Base-by-base conservation (phyloP, 92 coral and sea anemone species). In the Porites lobata region DNA sequence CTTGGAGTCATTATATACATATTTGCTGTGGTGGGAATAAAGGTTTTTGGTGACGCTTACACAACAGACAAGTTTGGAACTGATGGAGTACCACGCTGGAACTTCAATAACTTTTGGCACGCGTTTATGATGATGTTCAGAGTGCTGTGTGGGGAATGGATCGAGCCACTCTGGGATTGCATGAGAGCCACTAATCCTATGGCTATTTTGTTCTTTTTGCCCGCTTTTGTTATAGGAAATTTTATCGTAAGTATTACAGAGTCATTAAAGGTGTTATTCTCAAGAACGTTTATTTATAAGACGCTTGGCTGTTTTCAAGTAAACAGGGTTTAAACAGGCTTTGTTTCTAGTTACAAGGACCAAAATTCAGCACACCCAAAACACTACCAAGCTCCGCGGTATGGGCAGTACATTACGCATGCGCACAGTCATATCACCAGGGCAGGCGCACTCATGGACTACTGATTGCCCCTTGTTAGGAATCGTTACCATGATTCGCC, bases 121-220 rank as follows among this genome's bases (percentile, higher is more conserved):
- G 92, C 98, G 58, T 90, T 93, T 58, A 93, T 95, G 98, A 92
- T 95, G 94, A 93, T 95, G 64, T 94, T 94, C 69, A 65, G 98
- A 78, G 91, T 94, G 58, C 53, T 94, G 65, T 94, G 98, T 43
- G 94, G 98, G 24, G 98, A 94, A 82, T 94, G 98, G 98, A 91
- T 92, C 13, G 98, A 94, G 56, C 98, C 98, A 1, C 87, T 95
- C n/a, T 95, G 98, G 98, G 96, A 95, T 57, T 95, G 98, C 47
- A 93, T 95, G 98, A 85, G 92, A 65, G 98, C 95, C 32, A 93
- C 94, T 1, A 86, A 77, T 65, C 87, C 93, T 0, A 76, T 87
- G 58, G 93, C 96, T 1, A 56, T 91, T 20, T 58, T 95, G 15
- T 95, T 95, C 87, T 93, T 95, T 38, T 56, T 95, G 10, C 92